Percentiles rank a stretch among this genome's conserved stretches.
Evolutionary conservation across 2,888 invertebrate genomes (phyloP).

Genomic region (Drosophila pseudotakahashii): DNA sequence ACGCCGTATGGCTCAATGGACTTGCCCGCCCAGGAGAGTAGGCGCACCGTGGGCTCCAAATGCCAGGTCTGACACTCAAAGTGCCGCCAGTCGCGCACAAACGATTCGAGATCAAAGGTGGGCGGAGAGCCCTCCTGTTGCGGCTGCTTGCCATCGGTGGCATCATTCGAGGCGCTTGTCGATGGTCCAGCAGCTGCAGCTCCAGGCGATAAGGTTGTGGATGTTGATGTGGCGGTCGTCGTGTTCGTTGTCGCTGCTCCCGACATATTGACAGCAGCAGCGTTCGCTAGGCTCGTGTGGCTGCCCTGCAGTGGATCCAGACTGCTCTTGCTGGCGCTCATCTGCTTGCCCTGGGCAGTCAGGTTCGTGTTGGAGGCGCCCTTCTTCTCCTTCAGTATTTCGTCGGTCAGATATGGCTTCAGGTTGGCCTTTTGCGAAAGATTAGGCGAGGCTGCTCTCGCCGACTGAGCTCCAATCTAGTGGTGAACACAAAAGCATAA

Average conservation of each 20-base stretch:
- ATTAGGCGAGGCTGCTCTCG: slow-evolving; percentile 84
- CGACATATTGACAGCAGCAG: slow-evolving; percentile 25
- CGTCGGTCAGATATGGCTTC: slow-evolving; percentile 80
- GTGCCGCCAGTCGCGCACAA: slow-evolving; percentile 94
- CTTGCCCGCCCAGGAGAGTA: slow-evolving; percentile 96
- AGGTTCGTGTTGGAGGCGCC: slow-evolving; percentile 55
- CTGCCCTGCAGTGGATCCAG: slow-evolving; percentile 72
- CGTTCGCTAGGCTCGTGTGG: slow-evolving; percentile 62
- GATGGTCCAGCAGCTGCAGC: slow-evolving; percentile 16
- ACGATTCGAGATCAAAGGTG: slow-evolving; percentile 86
- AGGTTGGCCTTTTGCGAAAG: slow-evolving; percentile 81
- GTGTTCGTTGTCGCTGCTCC: slow-evolving; percentile 39
- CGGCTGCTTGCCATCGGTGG: slow-evolving; percentile 38
- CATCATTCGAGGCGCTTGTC: slow-evolving; percentile 33
- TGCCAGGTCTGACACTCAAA: slow-evolving; percentile 98
- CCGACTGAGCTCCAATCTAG: slow-evolving; percentile 82
- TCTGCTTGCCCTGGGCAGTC: slow-evolving; percentile 64
- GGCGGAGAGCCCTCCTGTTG: slow-evolving; percentile 47
- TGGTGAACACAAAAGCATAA: background rate
- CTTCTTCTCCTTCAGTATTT: slow-evolving; percentile 79
- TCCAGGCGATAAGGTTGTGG: slow-evolving; percentile 16
- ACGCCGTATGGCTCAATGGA: slow-evolving; percentile 99
- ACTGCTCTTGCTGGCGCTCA: slow-evolving; percentile 73
- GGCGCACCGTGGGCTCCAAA: slow-evolving; percentile 95
- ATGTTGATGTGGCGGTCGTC: slow-evolving; percentile 12